Evolutionary conservation across 1,140 invertebrate species (phyloP).

Genomic region (Camponotus floridanus): DNA sequence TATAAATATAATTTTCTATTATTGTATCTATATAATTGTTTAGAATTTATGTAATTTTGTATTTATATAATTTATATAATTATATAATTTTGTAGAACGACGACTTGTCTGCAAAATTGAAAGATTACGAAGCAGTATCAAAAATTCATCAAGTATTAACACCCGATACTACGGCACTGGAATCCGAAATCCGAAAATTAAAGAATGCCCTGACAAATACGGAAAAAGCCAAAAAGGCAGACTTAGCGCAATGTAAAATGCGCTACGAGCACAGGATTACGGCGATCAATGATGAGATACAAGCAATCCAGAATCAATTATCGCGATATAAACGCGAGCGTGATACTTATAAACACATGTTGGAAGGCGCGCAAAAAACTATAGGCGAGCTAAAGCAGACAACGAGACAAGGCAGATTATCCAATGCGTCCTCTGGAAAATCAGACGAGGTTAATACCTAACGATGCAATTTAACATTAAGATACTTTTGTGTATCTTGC

Average conservation of each 20-base stretch:
- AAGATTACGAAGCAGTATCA: conserved; percentile 94
- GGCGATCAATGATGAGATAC: conserved; percentile 94
- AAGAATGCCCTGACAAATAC: conserved; percentile 91
- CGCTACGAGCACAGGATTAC: conserved; percentile 95
- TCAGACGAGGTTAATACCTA: conserved; percentile 85
- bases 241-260: conserved; percentile 94
- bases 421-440: conserved; percentile 85
- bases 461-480: conserved; percentile 16
- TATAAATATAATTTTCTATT: conserved; percentile 17
- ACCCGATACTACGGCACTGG: conserved; percentile 90
- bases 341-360: conserved; percentile 96
- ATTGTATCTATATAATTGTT: not conserved
- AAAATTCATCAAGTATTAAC: conserved; percentile 93
- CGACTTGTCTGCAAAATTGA: conserved; percentile 92
- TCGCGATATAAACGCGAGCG: conserved; percentile 94
- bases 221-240: conserved; percentile 93
- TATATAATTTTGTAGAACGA: conserved; percentile 88
- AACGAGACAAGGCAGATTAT: conserved; percentile 80
- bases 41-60: no score
- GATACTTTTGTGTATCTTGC: not conserved
- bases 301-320: conserved; percentile 92
- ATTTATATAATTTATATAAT: no score
- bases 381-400: conserved; percentile 92
- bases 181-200: conserved; percentile 91
- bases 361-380: conserved; percentile 94